Evolutionary conservation across 2,113 vertebrate species (phyloP), one percentile per base, ranked within the genome.

Genomic region (Plecturocebus donacophilus): DNA sequence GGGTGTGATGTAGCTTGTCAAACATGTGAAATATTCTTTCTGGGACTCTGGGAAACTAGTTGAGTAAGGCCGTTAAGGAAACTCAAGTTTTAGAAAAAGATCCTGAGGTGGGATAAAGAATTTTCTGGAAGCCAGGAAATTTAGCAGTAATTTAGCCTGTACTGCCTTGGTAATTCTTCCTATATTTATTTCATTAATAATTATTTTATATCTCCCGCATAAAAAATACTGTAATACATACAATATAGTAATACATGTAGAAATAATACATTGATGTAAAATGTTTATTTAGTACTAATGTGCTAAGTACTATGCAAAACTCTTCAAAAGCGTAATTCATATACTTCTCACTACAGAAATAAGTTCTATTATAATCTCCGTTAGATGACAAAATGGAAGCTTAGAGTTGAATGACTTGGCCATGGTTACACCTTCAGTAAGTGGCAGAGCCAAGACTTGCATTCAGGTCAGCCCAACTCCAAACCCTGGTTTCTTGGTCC

Each of bases 141-240:
- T 40, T 92, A 80, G 70, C 35, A 82, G 42, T 30, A 77, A 89
- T 79, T 84, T 52, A 84, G 30, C 56, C 6, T 52, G 64, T 23
- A 79, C 17, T 38, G 27, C 8, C 71, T 86, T 35, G 66, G 10
- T 0, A 66, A 71, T 94, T 91, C 38, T 95, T 95, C 35, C 27
- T 90, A n/a, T 52, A 91, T 71, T 87, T 90, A 82, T 96, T 96
- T 92, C n/a, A 70, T 75, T 80, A 68, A 86, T 68, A 82, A 32
- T 80, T 80, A 82, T 88, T 96, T 90, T 87, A n/a, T 80, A 66
- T 91, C 73, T 95, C 64, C 45, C 11, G 75, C 38, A 87, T n/a
- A 79, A 92, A 90, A 93, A 95, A 90, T 56, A 38, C 61, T 71
- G 20, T 20, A 64, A 64, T 32, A 30, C 25, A 32, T 64, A 27